phyloP scores from a whole-genome alignment of 2,797 vertebrate genomes.

The Telmatherina bonti region DNA sequence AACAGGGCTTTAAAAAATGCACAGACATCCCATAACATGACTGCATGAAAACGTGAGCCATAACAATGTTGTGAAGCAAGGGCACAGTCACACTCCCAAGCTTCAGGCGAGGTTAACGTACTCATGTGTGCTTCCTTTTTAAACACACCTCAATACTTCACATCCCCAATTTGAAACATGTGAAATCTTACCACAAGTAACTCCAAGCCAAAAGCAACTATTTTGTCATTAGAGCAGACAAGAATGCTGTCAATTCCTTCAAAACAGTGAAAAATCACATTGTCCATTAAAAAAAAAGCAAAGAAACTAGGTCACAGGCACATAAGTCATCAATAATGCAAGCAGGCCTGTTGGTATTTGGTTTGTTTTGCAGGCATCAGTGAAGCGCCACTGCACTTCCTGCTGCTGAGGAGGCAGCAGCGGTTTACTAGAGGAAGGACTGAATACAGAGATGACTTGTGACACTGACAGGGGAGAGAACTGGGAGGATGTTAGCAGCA shows the following conservation, averaged over 20 bases:
- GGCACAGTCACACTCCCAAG: not conserved
- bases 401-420: slow-evolving; percentile 18
- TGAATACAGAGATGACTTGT: not conserved
- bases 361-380: slow-evolving; percentile 54
- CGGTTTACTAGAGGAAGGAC: not conserved
- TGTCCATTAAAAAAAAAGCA: not conserved
- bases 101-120: not conserved
- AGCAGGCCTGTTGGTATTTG: slow-evolving; percentile 71
- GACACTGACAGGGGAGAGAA: not conserved
- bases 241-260: not conserved
- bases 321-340: slow-evolving; percentile 76
- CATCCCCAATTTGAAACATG: not conserved
- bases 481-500: slow-evolving; percentile 3
- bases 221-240: not conserved
- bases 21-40: not conserved
- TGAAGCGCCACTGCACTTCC: slow-evolving; percentile 57
- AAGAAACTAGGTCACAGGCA: slow-evolving; percentile 26
- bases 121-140: not conserved
- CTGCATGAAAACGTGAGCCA: not conserved
- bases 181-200: not conserved
- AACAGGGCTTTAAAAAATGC: too few relatives aligned
- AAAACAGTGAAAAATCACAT: not conserved
- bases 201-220: not conserved
- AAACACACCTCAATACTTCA: not conserved
- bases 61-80: not conserved